A percentile compares a stretch with the other conserved stretches of the same genome.
phyloP scores from a whole-genome alignment of 2,888 invertebrate species.

The Notodonta ziczac region DNA sequence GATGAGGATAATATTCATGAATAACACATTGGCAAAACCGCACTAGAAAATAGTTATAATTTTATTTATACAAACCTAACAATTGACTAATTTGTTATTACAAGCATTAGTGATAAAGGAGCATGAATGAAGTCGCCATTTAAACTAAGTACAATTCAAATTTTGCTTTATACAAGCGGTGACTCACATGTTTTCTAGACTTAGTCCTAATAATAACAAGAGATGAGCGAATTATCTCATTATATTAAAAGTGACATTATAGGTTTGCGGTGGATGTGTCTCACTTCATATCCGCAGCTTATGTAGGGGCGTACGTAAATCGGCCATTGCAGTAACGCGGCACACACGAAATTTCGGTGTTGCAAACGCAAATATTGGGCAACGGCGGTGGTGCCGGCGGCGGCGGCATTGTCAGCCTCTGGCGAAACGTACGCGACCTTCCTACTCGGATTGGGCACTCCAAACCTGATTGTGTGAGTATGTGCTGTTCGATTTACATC shows the following conservation, averaged over 20 bases:
- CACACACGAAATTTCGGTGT: constrained; percentile 82
- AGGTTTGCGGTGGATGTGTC: constrained; percentile 25
- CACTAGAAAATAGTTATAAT: constrained; percentile 33
- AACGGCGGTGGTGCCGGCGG: constrained; percentile 64
- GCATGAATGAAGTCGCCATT: constrained; percentile 36
- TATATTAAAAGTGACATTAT: constrained; percentile 21
- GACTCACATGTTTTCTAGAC: constrained; percentile 28
- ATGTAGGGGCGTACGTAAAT: constrained; percentile 48
- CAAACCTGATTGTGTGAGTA: constrained; percentile 69
- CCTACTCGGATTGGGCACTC: constrained; percentile 76
- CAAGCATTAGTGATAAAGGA: constrained; percentile 29
- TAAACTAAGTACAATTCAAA: constrained; percentile 16
- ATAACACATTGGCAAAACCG: constrained; percentile 38
- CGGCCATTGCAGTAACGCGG: constrained; percentile 69
- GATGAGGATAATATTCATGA: constrained; percentile 34
- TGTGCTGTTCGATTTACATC: constrained; percentile 45
- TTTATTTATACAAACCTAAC: constrained; percentile 21
- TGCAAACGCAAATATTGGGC: constrained; percentile 76
- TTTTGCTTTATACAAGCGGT: constrained; percentile 30
- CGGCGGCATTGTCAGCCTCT: constrained; percentile 77
- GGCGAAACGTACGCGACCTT: constrained; percentile 80
- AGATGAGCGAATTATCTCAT: background rate
- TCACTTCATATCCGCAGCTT: constrained; percentile 31
- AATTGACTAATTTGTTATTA: constrained; percentile 43
- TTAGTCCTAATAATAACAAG: constrained; percentile 15